A percentile compares a stretch with the other conserved stretches of the same genome.
Conservation (phyloP, 2,888 invertebrate genomes). For the Sminthurides aquaticus region DNA sequence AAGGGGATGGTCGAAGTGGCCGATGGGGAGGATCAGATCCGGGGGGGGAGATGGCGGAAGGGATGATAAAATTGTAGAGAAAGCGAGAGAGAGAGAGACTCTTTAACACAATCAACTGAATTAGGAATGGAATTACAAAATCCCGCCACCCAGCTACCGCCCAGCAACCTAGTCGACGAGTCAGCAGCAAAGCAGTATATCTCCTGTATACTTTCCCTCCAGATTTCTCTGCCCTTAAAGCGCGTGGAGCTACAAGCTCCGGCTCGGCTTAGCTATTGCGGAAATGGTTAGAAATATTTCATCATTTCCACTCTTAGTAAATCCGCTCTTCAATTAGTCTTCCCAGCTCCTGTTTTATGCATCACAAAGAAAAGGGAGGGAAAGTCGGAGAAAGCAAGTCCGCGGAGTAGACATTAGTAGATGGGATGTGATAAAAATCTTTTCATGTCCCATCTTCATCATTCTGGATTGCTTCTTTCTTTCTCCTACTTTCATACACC, state of each 20-base stretch:
- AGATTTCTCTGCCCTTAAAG: too few species aligned
- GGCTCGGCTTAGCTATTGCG: too few species aligned
- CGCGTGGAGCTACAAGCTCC: too few species aligned
- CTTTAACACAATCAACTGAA: background rate
- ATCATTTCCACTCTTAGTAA: constrained; percentile 19
- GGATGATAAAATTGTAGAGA: too few species aligned
- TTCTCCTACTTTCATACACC: too few species aligned
- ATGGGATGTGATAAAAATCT: background rate
- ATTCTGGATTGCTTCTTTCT: background rate
- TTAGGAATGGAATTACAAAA: background rate
- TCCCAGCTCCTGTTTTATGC: background rate
- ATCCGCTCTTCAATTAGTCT: constrained; percentile 19
- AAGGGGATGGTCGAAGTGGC: too few species aligned
- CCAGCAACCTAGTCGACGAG: too few species aligned
- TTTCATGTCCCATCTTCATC: background rate
- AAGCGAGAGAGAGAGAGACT: too few species aligned
- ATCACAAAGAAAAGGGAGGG: background rate
- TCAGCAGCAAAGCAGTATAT: too few species aligned
- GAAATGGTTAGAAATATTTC: constrained; percentile 42
- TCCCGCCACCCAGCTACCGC: background rate
- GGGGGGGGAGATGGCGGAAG: too few species aligned
- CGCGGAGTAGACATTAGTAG: background rate
- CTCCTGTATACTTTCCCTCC: too few species aligned
- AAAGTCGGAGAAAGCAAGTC: background rate
- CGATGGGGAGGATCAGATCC: too few species aligned